phyloP scores from a whole-genome alignment of 2,797 vertebrate species.

The Sebastes aleutianus region DNA sequence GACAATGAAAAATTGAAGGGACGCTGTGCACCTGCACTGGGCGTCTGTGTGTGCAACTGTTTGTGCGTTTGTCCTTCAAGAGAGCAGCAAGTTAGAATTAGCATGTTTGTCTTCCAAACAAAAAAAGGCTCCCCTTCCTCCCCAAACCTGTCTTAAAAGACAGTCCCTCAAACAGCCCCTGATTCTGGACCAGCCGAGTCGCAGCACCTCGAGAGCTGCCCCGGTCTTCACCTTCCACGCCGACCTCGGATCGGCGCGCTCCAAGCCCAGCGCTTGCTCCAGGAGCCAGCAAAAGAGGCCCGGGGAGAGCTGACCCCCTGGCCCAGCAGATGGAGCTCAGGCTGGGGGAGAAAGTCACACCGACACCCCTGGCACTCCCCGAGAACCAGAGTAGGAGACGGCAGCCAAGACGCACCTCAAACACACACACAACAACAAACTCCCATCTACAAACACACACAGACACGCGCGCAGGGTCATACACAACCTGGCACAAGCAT shows the following conservation, averaged over 20 bases:
- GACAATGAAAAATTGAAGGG: constrained; percentile 58
- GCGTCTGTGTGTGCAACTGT: constrained; percentile 1
- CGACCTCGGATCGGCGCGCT: constrained; percentile 55
- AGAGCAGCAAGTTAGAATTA: constrained; percentile 49
- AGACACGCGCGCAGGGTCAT: constrained; percentile 42
- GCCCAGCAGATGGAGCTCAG: constrained; percentile 83
- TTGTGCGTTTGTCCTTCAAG: constrained; percentile 48
- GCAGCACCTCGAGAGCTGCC: constrained; percentile 66
- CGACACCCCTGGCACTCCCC: constrained; percentile 77
- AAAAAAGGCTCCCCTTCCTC: constrained; percentile 13
- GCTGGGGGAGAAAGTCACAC: constrained; percentile 82
- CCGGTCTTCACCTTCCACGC: constrained; percentile 67
- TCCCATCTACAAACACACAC: constrained; percentile 55
- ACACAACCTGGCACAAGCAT: constrained; percentile 73
- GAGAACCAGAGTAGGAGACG: constrained; percentile 74
- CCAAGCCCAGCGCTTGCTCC: constrained; percentile 61
- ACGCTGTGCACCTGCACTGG: constrained; percentile 51
- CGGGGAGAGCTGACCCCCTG: constrained; percentile 75
- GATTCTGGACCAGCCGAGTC: constrained; percentile 50
- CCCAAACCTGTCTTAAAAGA: constrained; percentile 50
- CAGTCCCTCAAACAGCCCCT: constrained; percentile 27
- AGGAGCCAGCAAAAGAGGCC: constrained; percentile 72
- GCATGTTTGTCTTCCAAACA: constrained; percentile 27
- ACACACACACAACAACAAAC: constrained; percentile 25
- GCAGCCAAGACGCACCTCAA: constrained; percentile 77